Evolutionary conservation across 2,113 vertebrate genomes (phyloP).

Genomic region (Cyanoliseus patagonus): DNA sequence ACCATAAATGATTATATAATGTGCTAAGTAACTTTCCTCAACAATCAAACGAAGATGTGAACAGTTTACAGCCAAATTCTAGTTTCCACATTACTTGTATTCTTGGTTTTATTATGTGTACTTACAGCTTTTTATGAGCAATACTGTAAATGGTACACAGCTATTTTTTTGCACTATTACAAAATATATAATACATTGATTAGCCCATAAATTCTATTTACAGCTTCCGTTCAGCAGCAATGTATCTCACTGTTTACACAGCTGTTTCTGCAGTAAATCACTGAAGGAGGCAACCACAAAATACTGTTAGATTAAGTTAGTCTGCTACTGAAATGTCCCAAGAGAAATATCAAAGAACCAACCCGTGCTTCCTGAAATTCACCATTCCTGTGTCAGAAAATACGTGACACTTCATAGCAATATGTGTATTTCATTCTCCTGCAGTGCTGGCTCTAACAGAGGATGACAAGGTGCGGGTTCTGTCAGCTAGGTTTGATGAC

Average conservation of each 20-base stretch:
- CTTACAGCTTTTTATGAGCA: neutral
- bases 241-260: neutral
- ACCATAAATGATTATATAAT: neutral
- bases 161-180: neutral
- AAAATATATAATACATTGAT: neutral
- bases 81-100: neutral
- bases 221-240: neutral
- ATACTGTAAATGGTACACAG: neutral
- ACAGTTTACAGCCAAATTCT: neutral
- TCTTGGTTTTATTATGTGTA: neutral
- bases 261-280: neutral
- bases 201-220: neutral
- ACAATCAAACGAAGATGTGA: neutral
- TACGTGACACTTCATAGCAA: accelerated
- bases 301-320: neutral
- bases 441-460: neutral
- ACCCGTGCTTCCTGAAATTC: neutral
- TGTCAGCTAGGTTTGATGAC: neutral
- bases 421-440: neutral
- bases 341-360: neutral
- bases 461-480: neutral
- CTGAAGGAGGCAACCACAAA: neutral
- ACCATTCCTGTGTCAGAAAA: neutral
- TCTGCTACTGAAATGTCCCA: neutral
- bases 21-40: neutral